A percentile compares a stretch with the other conserved stretches of the same genome.
These are phyloP conservation scores for Leptinotarsa texana DNA, from an alignment of 1,140 invertebrate species.

Conservation along the genomic window DNA sequence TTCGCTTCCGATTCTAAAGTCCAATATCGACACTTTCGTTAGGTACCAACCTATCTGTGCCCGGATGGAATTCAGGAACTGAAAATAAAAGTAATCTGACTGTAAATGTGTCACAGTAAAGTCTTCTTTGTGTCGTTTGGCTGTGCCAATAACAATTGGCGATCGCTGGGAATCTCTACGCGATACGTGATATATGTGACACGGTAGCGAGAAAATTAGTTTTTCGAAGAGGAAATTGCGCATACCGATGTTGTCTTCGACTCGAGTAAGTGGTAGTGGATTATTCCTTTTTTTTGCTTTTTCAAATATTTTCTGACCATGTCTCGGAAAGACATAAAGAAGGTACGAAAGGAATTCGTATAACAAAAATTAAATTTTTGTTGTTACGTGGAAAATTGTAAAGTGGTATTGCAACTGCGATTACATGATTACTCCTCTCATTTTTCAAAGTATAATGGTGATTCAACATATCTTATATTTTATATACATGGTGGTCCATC, in stretches of 20 bases:
- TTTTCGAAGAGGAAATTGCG: conserved; percentile 49
- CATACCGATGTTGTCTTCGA: conserved; percentile 40
- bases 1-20: conserved; percentile 1
- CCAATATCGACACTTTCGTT: conserved; percentile 15
- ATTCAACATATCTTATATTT: no score
- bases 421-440: no score
- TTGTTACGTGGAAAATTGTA: no score
- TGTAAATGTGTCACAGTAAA: conserved; percentile 57
- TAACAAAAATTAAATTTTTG: no score
- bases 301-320: not conserved
- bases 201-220: conserved; percentile 54
- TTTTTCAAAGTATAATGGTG: no score
- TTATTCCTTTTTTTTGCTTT: not conserved
- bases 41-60: conserved; percentile 25
- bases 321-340: no score
- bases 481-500: no score
- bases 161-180: conserved; percentile 34
- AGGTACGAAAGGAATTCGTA: no score
- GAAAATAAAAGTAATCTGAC: conserved; percentile 57
- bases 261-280: not conserved
- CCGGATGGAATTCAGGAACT: conserved; percentile 47
- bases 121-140: conserved; percentile 55
- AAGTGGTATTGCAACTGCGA: no score
- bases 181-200: conserved; percentile 57
- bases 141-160: conserved; percentile 52